phyloP scores from a whole-genome alignment of 2,888 invertebrate species.

The Ashinkailepas kermadecensis region DNA sequence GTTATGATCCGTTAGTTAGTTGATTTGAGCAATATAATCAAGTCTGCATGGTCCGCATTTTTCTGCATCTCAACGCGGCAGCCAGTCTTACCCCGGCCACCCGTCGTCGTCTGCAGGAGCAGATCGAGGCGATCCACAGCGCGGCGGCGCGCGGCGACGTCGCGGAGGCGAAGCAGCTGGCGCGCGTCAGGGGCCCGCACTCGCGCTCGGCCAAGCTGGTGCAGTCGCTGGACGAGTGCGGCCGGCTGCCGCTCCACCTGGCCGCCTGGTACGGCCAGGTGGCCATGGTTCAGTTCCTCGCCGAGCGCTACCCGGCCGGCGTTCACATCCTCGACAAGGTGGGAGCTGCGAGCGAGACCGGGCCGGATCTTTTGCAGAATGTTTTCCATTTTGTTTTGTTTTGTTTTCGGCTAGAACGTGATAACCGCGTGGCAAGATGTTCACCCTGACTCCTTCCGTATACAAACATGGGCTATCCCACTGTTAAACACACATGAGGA shows the following conservation, averaged over 20 bases:
- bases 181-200: constrained; percentile 39
- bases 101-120: constrained; percentile 37
- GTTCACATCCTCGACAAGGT: constrained; percentile 43
- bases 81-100: neutral
- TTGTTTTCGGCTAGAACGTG: no score
- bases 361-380: no score
- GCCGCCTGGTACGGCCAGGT: constrained; percentile 77
- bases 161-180: constrained; percentile 39
- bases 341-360: constrained; percentile 22
- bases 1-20: no score
- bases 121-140: constrained; percentile 42
- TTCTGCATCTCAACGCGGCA: no score
- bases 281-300: constrained; percentile 60
- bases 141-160: constrained; percentile 43
- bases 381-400: no score
- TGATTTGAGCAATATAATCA: no score
- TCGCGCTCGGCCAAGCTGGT: constrained; percentile 64
- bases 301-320: constrained; percentile 43
- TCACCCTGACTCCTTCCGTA: no score
- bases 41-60: no score
- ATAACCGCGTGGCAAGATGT: no score
- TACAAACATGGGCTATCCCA: no score
- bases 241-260: constrained; percentile 77
- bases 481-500: no score
- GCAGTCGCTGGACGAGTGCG: constrained; percentile 53